Percentiles rank a stretch among this genome's conserved stretches.
phyloP scores from a whole-genome alignment of 2,888 invertebrate species.

The Eilema depressum region DNA sequence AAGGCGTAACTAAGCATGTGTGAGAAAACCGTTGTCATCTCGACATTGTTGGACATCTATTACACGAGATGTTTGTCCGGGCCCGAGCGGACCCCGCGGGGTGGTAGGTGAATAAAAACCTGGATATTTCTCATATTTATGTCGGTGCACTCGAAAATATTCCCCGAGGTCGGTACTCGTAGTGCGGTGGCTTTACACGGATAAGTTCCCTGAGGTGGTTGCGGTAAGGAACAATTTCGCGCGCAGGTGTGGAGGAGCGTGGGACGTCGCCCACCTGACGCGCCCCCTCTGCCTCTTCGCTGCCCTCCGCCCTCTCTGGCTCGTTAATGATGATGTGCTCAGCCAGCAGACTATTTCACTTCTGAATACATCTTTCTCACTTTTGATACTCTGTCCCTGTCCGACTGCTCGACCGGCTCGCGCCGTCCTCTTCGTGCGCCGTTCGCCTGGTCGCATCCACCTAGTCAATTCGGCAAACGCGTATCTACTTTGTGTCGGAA shows the following conservation, averaged over 20 bases:
- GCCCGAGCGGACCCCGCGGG: slow-evolving; percentile 58
- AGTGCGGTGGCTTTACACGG: slow-evolving; percentile 61
- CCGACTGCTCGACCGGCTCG: slow-evolving; percentile 60
- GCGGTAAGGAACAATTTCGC: slow-evolving; percentile 79
- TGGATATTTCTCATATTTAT: slow-evolving; percentile 86
- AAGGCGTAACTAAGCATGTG: slow-evolving; percentile 53
- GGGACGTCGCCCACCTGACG: slow-evolving; percentile 87
- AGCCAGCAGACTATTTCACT: slow-evolving; percentile 92
- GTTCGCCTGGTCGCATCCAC: slow-evolving; percentile 85
- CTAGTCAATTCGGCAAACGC: slow-evolving; percentile 87
- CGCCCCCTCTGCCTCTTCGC: slow-evolving; percentile 87
- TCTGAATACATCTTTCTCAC: slow-evolving; percentile 89
- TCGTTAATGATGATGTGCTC: slow-evolving; percentile 93
- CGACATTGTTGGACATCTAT: slow-evolving; percentile 79
- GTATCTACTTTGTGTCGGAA: slow-evolving; percentile 87
- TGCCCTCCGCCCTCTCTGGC: slow-evolving; percentile 88
- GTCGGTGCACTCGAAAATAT: slow-evolving; percentile 85
- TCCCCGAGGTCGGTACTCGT: slow-evolving; percentile 73
- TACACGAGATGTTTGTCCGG: slow-evolving; percentile 76
- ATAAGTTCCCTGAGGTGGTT: slow-evolving; percentile 70
- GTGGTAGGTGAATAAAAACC: slow-evolving; percentile 81
- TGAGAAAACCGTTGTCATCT: slow-evolving; percentile 71
- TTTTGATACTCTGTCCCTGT: slow-evolving; percentile 81
- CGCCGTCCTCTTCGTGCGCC: slow-evolving; percentile 70
- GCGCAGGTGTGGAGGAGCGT: slow-evolving; percentile 81